Evolutionary conservation across 2,113 vertebrate species (phyloP), one percentile per base, ranked within the genome.

Genomic region (Baryphthengus martii): DNA sequence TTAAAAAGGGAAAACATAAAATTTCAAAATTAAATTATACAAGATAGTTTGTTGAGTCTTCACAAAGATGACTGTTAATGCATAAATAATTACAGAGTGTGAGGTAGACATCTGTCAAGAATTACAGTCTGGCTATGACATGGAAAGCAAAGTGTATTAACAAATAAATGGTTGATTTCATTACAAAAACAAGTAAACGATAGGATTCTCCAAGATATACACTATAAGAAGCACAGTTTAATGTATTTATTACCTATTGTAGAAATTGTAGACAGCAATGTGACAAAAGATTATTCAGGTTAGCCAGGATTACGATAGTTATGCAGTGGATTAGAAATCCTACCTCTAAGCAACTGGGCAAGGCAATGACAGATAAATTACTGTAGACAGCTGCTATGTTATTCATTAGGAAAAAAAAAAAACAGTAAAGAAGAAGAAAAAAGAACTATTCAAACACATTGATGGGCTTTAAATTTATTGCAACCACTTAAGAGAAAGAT

Each of bases 401-500:
- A 95, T 53, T 86, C 47, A 73, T 13, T 26, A 71, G 42, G 80
- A 88, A 77, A 33, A 52, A 76, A 25, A 45, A 55, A 4, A 66
- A 13, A n/a, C n/a, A n/a, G n/a, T n/a, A 65, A 59, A 47, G 23
- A 10, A 45, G 33, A 31, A 47, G 29, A 28, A 65, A 53, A 35
- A 55, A 40, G 5, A 70, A 24, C 67, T 73, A 62, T 66, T 88
- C 73, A 89, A 9, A 89, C 65, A 88, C 61, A 75, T 13, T 82
- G 85, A 91, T 74, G 45, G 65, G 39, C 47, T 91, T 83, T 85
- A 88, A 76, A 95, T 94, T 87, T 87, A 74, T 74, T 67, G 61
- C 50, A 91, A 6, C 39, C 65, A 91, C 85, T 94, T 89, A 91
- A 70, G 73, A 70, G 53, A 91, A 89, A 70, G 50, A 73, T 79